Base-by-base conservation (phyloP, 2,888 invertebrate genomes). In the Ophion slaviceki region DNA sequence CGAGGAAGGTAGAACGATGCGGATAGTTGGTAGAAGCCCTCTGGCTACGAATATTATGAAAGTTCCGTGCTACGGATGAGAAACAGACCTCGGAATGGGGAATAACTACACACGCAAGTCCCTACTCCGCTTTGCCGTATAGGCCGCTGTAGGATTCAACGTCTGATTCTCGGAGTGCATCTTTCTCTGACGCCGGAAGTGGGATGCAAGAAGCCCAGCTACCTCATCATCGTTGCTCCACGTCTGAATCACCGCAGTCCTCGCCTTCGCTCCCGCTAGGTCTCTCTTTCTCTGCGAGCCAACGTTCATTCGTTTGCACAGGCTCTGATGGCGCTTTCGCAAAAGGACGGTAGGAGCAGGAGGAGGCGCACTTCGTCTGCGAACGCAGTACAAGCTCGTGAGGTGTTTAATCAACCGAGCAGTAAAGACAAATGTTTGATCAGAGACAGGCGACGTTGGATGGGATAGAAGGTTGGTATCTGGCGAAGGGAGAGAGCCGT, bases 381-480 rank as follows among this genome's bases (percentile, higher is more conserved):
- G 74, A 84, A 75, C 64, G 87, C 87, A 87, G 88, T 89, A 89
- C 86, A 89, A 91, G 91, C 90, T 90, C 88, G 84, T 87, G 90
- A 85, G 89, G 89, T 90, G 92, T 91, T 92, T 92, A 93, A 93
- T 93, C 92, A 93, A 91, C 89, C 92, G 90, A 92, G 92, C 90
- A 90, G 91, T 92, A 89, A 91, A 92, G 92, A 92, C 93, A 93
- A 93, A 93, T 93, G 92, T 93, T 93, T 93, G 93, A 93, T 92
- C 91, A 91, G 91, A 89, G 91, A 89, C 85, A 86, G 76, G 45
- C 76, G 62, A 62, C 67, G 62, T 70, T 74, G 71, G 78, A 72
- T 67, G 74, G 67, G 70, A 78, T 79, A 76, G 64, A 57, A 28
- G 77, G 57, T 36, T 72, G 68, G 79, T 80, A 61, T 67, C 76